Evolutionary conservation across 1,140 invertebrate species (phyloP).

Genomic region (Drosophila tropicalis): DNA sequence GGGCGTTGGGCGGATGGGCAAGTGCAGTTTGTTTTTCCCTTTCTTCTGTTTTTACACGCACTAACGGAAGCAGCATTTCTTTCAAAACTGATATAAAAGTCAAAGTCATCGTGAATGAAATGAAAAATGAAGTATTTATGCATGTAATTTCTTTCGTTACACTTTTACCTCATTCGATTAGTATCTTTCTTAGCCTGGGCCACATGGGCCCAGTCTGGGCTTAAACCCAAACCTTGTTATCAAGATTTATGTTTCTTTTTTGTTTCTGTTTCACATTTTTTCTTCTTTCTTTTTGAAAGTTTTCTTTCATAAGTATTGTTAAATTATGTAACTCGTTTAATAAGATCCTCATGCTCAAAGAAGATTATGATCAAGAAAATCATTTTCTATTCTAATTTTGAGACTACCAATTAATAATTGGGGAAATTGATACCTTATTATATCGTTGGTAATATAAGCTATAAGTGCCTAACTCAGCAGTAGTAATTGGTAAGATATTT

Average conservation of each 20-base stretch:
- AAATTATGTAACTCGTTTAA: not conserved
- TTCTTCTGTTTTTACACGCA: conserved; percentile 39
- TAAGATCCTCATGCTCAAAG: conserved; percentile 1
- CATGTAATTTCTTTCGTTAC: conserved; percentile 66
- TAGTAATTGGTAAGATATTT: too few species aligned
- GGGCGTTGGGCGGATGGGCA: not conserved
- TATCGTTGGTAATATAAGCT: too few species aligned
- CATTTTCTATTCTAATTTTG: not conserved
- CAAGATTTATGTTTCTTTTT: conserved; percentile 20
- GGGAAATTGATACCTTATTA: too few species aligned
- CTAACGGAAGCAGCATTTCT: conserved; percentile 44
- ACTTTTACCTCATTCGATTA: conserved; percentile 50
- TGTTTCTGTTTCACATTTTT: conserved; percentile 11
- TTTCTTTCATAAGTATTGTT: conserved; percentile 4
- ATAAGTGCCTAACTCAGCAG: too few species aligned
- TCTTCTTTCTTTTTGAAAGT: not conserved
- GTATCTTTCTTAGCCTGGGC: conserved; percentile 18
- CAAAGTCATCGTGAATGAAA: conserved; percentile 60
- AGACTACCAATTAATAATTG: not conserved
- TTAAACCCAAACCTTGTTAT: conserved; percentile 34
- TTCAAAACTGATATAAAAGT: conserved; percentile 30
- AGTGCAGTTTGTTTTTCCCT: conserved; percentile 13
- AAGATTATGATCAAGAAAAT: not conserved
- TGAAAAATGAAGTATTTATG: conserved; percentile 42
- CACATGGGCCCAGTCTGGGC: not conserved